Evolutionary conservation across 2,888 invertebrate species (phyloP), one percentile per base, ranked within the genome.

Genomic region (Chesias legatella): DNA sequence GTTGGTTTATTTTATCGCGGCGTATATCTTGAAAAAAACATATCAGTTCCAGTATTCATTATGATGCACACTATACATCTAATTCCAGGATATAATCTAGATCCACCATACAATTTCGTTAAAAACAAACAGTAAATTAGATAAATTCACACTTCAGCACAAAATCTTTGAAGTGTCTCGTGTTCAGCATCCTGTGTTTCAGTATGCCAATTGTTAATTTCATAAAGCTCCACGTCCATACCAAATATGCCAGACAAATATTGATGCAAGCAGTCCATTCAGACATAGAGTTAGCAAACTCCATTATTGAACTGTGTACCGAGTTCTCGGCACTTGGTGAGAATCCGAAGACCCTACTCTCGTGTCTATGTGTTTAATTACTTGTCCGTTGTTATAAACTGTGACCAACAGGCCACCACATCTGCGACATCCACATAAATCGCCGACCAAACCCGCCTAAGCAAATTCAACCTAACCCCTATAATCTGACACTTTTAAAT

Each of bases 401-500:
- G 67, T 56, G 61, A 67, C 73, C 73, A 70, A 68, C 63, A 69
- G 59, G 58, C 63, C 63, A 73, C 73, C 74, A 62, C 79, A 78
- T 77, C 69, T 77, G 78, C 51, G 70, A 67, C 66, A 51, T 64
- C 55, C 69, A 71, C 75, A 78, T 79, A 79, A 79, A 79, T 78
- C 73, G 71, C 73, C 73, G 71, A 73, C 77, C 74, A 60, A 60
- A 63, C 71, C 65, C 63, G 65, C 73, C 74, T 77, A 74, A 78
- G 73, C 72, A 78, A 78, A 78, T 75, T 70, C 72, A 55, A 64
- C 67, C 67, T 51, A 58, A 59, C 63, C 67, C 62, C 67, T 69
- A 63, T 76, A 79, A 79, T 77, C 79, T 75, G 78, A 79, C 75
- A 79, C 74, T 79, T 79, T 78, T 76, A 69, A 74, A 77, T 73